Conservation (phyloP, 2,113 vertebrate genomes). For the Natator depressus region DNA sequence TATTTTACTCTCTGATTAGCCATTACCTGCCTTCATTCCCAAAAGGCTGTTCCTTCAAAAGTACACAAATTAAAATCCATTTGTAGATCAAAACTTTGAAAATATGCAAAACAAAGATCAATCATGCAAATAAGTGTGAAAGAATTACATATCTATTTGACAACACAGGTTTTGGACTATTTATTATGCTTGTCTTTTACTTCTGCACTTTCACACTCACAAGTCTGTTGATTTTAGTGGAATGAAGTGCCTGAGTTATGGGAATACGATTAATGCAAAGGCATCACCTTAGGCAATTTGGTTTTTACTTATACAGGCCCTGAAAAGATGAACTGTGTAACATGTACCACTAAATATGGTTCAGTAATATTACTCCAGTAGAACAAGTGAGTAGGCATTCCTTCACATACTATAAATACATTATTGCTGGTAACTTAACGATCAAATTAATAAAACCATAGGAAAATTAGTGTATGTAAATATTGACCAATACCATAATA, state of each 20-base stretch:
- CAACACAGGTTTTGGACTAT: slow-evolving; percentile 35
- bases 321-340: neutral
- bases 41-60: slow-evolving; percentile 41
- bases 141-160: slow-evolving; percentile 58
- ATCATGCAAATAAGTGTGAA: slow-evolving; percentile 40
- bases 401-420: neutral
- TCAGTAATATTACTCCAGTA: slow-evolving; percentile 35
- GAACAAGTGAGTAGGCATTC: neutral
- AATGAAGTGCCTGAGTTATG: slow-evolving; percentile 53
- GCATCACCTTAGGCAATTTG: slow-evolving; percentile 25
- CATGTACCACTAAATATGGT: neutral
- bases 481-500: slow-evolving; percentile 50
- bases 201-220: slow-evolving; percentile 22
- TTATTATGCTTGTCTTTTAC: slow-evolving; percentile 61
- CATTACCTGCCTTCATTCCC: slow-evolving; percentile 38
- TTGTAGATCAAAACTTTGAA: slow-evolving; percentile 65
- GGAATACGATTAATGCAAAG: slow-evolving; percentile 49
- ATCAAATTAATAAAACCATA: slow-evolving; percentile 44
- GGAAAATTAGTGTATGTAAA: slow-evolving; percentile 46
- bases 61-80: slow-evolving; percentile 67
- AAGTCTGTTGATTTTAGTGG: slow-evolving; percentile 56
- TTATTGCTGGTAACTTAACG: slow-evolving; percentile 54
- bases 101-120: slow-evolving; percentile 55
- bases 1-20: slow-evolving; percentile 46
- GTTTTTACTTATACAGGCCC: slow-evolving; percentile 9